Evolutionary conservation across 1,140 invertebrate species (phyloP), one percentile per base, ranked within the genome.

Genomic region (Hylaeus anthracinus): DNA sequence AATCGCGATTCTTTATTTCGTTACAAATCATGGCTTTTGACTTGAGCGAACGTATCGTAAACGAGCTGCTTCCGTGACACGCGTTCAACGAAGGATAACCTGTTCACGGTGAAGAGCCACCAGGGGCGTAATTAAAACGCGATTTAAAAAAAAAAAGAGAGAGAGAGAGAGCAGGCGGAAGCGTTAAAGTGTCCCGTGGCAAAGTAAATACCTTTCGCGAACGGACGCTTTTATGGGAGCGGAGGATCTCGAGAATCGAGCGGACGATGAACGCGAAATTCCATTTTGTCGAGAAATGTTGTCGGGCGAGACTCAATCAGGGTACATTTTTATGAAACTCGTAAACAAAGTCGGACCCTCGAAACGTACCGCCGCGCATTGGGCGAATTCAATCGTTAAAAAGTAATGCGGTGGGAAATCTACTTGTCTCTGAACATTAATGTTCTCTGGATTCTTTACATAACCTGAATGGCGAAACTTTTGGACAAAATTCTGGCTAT

Each of bases 1-100:
- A 26, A 26, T 26, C 26, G 26, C 26, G 26, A 26, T 26, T 26
- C 26, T 26, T 26, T 26, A 26, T 72, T 53, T 26, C 41, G 26
- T 72, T 73, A 73, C 56, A 73, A 73, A 65, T 73, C 70, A 26
- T 51, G 48, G 39, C 26, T 56, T 45, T 67, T 43, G 8, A 15
- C 15, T 9, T 1, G 12, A 41, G 0, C 37, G n/a, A n/a, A 6
- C 4, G 15, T 37, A 0, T 15, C 6, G 15, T 26, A 43, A 66
- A 55, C 48, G 26, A 55, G 12, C 39, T 37, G 45, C 73, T 75
- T 66, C 73, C 63, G 73, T 65, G n/a, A 76, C 43, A 2, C 39
- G 5, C 53, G 37, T 5, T n/a, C 66, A 0, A 3, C 4, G 10
- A 61, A 53, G 8, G 14, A 15, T n/a, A 71, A 78, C 58, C n/a